These are phyloP conservation scores for Eurytoma adleriae DNA, from an alignment of 2,888 invertebrate genomes.

Conservation along the genomic window DNA sequence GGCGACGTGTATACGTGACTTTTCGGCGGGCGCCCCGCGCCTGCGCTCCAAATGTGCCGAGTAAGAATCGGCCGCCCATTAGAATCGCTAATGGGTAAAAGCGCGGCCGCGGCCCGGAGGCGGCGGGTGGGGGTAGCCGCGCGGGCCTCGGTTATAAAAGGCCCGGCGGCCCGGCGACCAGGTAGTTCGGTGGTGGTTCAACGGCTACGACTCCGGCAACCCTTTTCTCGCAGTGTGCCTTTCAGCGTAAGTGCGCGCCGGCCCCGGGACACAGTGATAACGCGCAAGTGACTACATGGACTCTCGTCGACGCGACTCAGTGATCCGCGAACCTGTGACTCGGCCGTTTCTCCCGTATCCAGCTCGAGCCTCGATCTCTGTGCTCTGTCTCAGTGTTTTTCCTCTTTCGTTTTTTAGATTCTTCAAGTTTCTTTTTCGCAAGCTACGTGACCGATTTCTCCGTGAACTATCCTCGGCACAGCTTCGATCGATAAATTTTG, in stretches of 20 bases:
- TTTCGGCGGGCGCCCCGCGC: background rate
- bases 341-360: too few species aligned
- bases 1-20: too few species aligned
- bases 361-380: too few species aligned
- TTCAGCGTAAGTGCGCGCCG: slow-evolving; percentile 35
- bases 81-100: slow-evolving; percentile 66
- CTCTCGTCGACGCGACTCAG: too few species aligned
- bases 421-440: background rate
- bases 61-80: slow-evolving; percentile 60
- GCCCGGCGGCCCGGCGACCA: slow-evolving; percentile 55
- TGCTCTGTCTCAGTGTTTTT: too few species aligned
- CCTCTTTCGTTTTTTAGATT: background rate
- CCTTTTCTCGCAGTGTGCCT: slow-evolving; percentile 19
- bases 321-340: too few species aligned
- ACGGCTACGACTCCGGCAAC: slow-evolving; percentile 58
- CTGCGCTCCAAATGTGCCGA: slow-evolving; percentile 55
- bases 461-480: background rate
- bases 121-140: slow-evolving; percentile 51
- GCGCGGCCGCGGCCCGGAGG: slow-evolving; percentile 33
- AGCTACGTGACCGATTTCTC: background rate
- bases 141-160: slow-evolving; percentile 69
- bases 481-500: background rate
- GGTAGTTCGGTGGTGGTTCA: slow-evolving; percentile 71
- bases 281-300: too few species aligned
- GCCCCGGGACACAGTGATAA: too few species aligned